phyloP scores from a whole-genome alignment of 1,140 invertebrate genomes.

The Neoseiulus cucumeris region DNA sequence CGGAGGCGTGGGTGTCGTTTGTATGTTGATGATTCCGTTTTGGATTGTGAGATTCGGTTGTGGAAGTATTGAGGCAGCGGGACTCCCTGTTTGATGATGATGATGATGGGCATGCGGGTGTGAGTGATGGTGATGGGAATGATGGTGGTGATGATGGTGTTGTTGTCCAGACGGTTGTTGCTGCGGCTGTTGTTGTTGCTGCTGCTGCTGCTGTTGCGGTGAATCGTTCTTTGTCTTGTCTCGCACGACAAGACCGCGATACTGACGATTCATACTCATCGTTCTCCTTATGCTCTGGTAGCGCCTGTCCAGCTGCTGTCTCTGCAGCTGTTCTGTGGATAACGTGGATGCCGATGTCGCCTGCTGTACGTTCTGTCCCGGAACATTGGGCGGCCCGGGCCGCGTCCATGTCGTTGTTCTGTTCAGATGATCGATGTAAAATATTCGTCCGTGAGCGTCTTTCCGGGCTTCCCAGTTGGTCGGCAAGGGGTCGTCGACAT shows the following conservation, averaged over 20 bases:
- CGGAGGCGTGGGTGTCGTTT: slow-evolving; percentile 21
- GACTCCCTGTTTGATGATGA: neutral
- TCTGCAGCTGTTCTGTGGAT: slow-evolving; percentile 41
- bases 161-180: neutral
- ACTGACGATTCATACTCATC: slow-evolving; percentile 40
- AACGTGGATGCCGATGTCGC: slow-evolving; percentile 22
- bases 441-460: slow-evolving; percentile 71
- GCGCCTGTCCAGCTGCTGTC: slow-evolving; percentile 54
- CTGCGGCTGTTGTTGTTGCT: slow-evolving; percentile 17
- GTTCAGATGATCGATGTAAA: slow-evolving; percentile 78
- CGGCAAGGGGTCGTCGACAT: slow-evolving; percentile 51
- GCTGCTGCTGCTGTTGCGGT: neutral
- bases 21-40: neutral
- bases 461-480: slow-evolving; percentile 73
- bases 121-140: neutral
- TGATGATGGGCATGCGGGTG: neutral
- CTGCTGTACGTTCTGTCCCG: neutral
- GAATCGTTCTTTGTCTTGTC: neutral
- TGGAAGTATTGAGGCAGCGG: neutral
- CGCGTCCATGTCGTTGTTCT: slow-evolving; percentile 79
- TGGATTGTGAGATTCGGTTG: slow-evolving; percentile 8
- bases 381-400: slow-evolving; percentile 28
- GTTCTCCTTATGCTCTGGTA: slow-evolving; percentile 68
- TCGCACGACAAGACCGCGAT: slow-evolving; percentile 11
- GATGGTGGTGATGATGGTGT: neutral